These are phyloP conservation scores for Hylyphantes graminicola DNA, from an alignment of 1,140 invertebrate genomes.

Conservation along the genomic window DNA sequence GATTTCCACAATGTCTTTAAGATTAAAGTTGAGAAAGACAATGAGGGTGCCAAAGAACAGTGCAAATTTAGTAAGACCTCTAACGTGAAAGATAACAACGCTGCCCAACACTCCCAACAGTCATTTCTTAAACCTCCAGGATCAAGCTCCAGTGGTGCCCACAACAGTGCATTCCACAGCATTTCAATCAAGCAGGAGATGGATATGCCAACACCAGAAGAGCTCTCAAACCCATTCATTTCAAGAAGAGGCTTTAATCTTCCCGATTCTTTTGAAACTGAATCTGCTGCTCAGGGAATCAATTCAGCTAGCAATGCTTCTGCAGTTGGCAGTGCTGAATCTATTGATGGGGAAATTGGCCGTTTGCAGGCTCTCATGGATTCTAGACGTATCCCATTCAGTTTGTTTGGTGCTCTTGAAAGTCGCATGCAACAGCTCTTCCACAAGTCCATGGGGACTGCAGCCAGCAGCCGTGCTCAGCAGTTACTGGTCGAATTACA, in stretches of 20 bases:
- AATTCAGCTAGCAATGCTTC: conserved; percentile 62
- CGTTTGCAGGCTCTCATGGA: conserved; percentile 78
- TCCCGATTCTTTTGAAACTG: conserved; percentile 13
- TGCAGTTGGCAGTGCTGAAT: conserved; percentile 64
- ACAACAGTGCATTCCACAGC: conserved; percentile 65
- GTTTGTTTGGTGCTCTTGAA: conserved; percentile 93
- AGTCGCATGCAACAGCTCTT: conserved; percentile 97
- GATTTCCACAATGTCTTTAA: conserved; percentile 25
- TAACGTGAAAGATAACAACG: conserved; percentile 8
- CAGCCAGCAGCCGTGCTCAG: conserved; percentile 79
- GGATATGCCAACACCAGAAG: conserved; percentile 40
- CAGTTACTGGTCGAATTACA: conserved; percentile 93
- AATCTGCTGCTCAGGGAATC: not conserved
- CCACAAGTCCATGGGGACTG: conserved; percentile 87
- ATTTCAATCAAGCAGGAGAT: conserved; percentile 18
- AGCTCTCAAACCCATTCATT: conserved; percentile 32
- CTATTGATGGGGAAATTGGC: conserved; percentile 68
- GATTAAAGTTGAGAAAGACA: conserved; percentile 39
- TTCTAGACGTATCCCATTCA: conserved; percentile 91
- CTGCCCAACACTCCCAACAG: not conserved
- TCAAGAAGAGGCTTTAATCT: not conserved
- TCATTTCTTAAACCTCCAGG: conserved; percentile 67
- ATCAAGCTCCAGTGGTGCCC: conserved; percentile 63
- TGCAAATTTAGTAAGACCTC: conserved; percentile 32
- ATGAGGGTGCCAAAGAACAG: conserved; percentile 11